Percentiles rank a stretch among this genome's conserved stretches.
These are phyloP conservation scores for Platysteira castanea DNA, from an alignment of 2,113 vertebrate genomes.

Conservation along the genomic window DNA sequence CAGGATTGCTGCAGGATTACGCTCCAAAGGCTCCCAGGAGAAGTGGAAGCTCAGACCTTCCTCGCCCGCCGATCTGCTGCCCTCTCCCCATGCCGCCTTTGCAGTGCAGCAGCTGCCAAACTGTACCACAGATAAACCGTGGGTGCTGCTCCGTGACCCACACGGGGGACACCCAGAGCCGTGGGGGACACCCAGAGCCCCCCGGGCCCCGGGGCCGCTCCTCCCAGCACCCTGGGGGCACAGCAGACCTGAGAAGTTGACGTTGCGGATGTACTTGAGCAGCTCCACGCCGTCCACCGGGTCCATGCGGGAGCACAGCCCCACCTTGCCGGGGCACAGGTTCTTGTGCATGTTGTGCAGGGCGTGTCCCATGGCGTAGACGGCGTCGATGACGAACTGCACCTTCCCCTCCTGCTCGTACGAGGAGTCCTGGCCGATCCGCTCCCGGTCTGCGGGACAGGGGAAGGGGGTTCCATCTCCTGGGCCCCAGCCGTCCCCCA, in stretches of 20 bases:
- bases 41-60: not conserved
- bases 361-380: conserved; percentile 92
- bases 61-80: not conserved
- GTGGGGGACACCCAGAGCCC: not conserved
- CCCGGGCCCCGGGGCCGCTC: fast-evolving
- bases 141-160: not conserved
- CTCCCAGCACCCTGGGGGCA: fast-evolving
- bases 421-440: conserved; percentile 89
- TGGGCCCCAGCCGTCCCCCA: not conserved
- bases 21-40: not conserved
- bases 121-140: fast-evolving
- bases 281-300: conserved; percentile 86
- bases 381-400: conserved; percentile 92
- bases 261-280: conserved; percentile 90
- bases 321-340: conserved; percentile 87
- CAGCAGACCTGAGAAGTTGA: conserved; percentile 91
- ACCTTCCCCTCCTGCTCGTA: conserved; percentile 97
- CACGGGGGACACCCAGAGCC: not conserved
- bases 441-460: conserved; percentile 82
- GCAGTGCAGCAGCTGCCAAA: fast-evolving
- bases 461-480: not conserved
- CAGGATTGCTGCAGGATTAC: fast-evolving
- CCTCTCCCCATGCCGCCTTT: not conserved
- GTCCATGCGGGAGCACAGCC: conserved; percentile 89
- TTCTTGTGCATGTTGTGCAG: conserved; percentile 92